phyloP scores from a whole-genome alignment of 2,113 vertebrate species.

The Oxygymnocypris stewartii region DNA sequence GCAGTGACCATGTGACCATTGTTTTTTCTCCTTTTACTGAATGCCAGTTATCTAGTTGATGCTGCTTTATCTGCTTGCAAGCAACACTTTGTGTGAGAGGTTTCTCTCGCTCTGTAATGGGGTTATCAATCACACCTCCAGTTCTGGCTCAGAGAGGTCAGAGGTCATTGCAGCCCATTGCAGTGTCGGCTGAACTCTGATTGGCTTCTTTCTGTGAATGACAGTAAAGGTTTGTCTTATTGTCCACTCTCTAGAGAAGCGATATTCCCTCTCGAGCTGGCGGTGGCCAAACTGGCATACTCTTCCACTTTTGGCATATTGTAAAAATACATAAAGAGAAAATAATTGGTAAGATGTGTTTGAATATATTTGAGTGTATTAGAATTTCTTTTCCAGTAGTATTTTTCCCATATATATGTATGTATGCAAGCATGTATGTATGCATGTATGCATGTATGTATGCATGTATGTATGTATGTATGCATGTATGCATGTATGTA shows the following conservation, averaged over 20 bases:
- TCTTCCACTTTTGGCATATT: background rate
- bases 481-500: too few relatives aligned
- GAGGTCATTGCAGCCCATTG: slow-evolving; percentile 13
- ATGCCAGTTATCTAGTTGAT: background rate
- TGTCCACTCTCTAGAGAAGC: background rate
- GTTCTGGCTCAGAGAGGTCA: slow-evolving; percentile 12
- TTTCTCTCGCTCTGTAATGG: slow-evolving; percentile 9
- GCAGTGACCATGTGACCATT: background rate
- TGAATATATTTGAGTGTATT: too few relatives aligned
- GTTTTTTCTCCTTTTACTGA: background rate
- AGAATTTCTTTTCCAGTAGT: too few relatives aligned
- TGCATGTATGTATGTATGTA: too few relatives aligned
- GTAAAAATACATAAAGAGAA: background rate
- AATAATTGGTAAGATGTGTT: background rate
- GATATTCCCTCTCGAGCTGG: background rate
- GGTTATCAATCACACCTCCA: slow-evolving; percentile 20
- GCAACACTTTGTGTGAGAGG: background rate
- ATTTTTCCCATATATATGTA: too few relatives aligned
- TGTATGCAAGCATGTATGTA: too few relatives aligned
- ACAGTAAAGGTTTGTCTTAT: background rate
- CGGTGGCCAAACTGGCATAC: background rate
- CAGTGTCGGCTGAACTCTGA: slow-evolving; percentile 23
- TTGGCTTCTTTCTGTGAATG: slow-evolving; percentile 17
- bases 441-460: too few relatives aligned
- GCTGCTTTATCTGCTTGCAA: slow-evolving; percentile 2